Base-by-base conservation (phyloP, 2,113 vertebrate species). In the Pandion haliaetus region DNA sequence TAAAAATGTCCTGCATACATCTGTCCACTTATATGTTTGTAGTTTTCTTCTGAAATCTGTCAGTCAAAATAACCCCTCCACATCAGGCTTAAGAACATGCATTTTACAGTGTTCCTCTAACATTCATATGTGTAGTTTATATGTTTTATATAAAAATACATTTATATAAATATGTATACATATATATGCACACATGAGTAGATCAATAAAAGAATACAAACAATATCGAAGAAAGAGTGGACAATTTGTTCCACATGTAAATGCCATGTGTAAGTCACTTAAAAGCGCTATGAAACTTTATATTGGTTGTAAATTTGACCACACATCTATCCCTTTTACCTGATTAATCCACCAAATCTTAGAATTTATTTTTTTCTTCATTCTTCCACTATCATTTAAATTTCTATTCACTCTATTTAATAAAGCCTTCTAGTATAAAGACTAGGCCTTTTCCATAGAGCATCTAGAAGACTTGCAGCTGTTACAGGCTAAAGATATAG, bases 221-320 rank as follows among this genome's bases (percentile, higher is more conserved):
- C 3, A 29, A 9, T 42, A 54, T 24, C 0, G 0, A 90, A 74
- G 42, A 28, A 71, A 83, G n/a, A 31, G 16, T 5, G 4, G 3
- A 26, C 4, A 5, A 42, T 17, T 21, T 70, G 10, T 87, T 87
- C 9, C 32, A 81, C 5, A n/a, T 28, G 8, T 47, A 86, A 88
- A 84, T 40, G 6, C 36, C 47, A n/a, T 10, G 4, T 54, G 7
- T 55, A 66, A 32, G 11, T 50, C 14, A 59, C 12, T 29, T 66
- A 38, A 61, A 80, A 65, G 21, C 73, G 6, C 12, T 25, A 19
- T 19, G 14, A 54, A 76, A 42, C 7, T 83, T 38, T 49, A 6
- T 29, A 18, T 8, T 54, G 2, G 2, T 44, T 82, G 10, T 18
- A 74, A 83, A 72, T 86, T 66, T 89, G 24, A 74, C 17, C 25